A percentile compares a stretch with the other conserved stretches of the same genome.
Conservation (phyloP, 2,797 vertebrate genomes). For the Sebastes minor region DNA sequence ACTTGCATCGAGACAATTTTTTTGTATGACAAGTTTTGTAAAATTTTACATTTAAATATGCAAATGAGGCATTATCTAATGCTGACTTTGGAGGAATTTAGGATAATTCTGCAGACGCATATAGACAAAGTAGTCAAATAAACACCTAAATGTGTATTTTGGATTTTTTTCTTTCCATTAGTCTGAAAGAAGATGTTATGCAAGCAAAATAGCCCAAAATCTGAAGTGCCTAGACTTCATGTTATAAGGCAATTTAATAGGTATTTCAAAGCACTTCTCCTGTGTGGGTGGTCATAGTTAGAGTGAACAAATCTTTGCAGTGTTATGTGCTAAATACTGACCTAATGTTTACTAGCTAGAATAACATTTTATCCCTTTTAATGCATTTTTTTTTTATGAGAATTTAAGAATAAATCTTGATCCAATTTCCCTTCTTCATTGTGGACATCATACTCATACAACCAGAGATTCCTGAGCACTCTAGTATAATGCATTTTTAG, state of each 20-base stretch:
- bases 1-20: no score
- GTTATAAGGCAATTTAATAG: neutral
- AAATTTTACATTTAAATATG: no score
- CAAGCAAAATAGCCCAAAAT: no score
- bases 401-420: neutral
- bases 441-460: neutral
- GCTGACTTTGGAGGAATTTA: no score
- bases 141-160: no score
- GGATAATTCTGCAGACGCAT: accelerated
- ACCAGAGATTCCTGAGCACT: neutral
- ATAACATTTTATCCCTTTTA: neutral
- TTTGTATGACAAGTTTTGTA: no score
- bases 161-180: no score
- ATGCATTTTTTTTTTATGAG: neutral
- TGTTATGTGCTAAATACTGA: neutral
- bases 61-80: no score
- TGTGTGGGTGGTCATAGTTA: no score
- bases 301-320: neutral
- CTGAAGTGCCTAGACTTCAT: neutral
- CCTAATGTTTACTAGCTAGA: neutral
- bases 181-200: no score
- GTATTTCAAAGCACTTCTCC: neutral
- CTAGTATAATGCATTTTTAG: constrained; percentile 8
- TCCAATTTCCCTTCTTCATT: neutral
- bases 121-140: no score